Conservation (phyloP, 2,113 vertebrate genomes). For the Heteronetta atricapilla region DNA sequence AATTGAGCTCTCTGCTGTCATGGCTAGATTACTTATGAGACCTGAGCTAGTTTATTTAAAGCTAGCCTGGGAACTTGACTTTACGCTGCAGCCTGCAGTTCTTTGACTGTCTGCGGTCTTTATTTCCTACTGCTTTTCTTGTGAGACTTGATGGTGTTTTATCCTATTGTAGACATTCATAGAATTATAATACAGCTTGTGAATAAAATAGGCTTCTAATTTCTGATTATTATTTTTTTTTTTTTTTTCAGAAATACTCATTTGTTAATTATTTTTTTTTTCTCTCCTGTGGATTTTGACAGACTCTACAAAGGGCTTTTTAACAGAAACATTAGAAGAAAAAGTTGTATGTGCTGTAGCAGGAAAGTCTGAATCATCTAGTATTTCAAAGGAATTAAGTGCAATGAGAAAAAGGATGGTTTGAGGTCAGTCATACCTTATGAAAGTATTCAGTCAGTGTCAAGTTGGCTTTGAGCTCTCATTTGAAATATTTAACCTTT, state of each 20-base stretch:
- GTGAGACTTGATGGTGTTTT: background rate
- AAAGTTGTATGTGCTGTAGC: background rate
- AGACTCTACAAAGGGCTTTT: background rate
- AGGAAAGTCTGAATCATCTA: background rate
- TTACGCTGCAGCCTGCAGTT: background rate
- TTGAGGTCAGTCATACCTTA: slow-evolving; percentile 11
- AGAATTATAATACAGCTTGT: background rate
- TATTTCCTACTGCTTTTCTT: background rate
- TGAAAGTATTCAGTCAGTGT: slow-evolving; percentile 53
- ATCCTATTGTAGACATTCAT: background rate
- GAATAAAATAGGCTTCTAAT: background rate
- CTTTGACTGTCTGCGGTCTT: background rate
- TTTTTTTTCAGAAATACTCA: background rate
- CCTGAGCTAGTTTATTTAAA: slow-evolving; percentile 19
- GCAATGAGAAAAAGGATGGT: background rate
- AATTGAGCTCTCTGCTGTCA: slow-evolving; percentile 30
- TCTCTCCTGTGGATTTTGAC: background rate
- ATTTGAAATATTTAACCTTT: slow-evolving; percentile 63
- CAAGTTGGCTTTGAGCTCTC: slow-evolving; percentile 28
- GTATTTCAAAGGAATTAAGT: slow-evolving; percentile 4
- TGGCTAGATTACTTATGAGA: background rate
- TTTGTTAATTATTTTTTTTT: background rate
- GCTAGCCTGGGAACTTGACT: background rate
- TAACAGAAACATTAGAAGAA: background rate
- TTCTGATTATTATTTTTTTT: background rate